Percentiles rank a stretch among this genome's conserved stretches.
These are phyloP conservation scores for Masticophis lateralis DNA, from an alignment of 2,797 vertebrate species.

Conservation along the genomic window DNA sequence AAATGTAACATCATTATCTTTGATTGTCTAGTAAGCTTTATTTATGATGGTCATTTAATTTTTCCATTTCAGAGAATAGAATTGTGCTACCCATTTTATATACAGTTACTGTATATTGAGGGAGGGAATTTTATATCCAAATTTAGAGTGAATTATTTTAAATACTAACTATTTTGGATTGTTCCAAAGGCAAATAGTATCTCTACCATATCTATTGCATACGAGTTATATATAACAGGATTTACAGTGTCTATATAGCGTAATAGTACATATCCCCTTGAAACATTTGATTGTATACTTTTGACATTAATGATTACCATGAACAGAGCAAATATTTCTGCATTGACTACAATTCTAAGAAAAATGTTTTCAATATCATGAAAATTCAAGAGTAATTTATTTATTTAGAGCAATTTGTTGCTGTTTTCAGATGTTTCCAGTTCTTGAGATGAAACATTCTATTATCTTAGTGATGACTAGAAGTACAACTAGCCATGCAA, in stretches of 20 bases:
- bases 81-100: constrained; percentile 41
- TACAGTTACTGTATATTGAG: constrained; percentile 32
- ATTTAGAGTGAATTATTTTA: constrained; percentile 19
- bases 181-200: constrained; percentile 2
- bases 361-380: background rate
- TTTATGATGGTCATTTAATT: constrained; percentile 41
- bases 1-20: constrained; percentile 29
- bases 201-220: background rate
- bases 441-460: background rate
- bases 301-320: background rate
- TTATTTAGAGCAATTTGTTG: background rate
- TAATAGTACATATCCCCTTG: background rate
- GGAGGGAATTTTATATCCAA: constrained; percentile 54
- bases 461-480: background rate
- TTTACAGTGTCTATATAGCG: background rate
- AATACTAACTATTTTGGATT: background rate
- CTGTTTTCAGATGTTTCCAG: background rate
- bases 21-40: constrained; percentile 35
- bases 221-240: background rate
- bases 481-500: too few species aligned
- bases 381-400: background rate
- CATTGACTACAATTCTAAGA: background rate
- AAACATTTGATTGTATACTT: background rate
- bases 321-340: background rate
- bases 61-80: constrained; percentile 36